Conservation (phyloP, 2,797 vertebrate genomes). For the Tympanoctomys barrerae region DNA sequence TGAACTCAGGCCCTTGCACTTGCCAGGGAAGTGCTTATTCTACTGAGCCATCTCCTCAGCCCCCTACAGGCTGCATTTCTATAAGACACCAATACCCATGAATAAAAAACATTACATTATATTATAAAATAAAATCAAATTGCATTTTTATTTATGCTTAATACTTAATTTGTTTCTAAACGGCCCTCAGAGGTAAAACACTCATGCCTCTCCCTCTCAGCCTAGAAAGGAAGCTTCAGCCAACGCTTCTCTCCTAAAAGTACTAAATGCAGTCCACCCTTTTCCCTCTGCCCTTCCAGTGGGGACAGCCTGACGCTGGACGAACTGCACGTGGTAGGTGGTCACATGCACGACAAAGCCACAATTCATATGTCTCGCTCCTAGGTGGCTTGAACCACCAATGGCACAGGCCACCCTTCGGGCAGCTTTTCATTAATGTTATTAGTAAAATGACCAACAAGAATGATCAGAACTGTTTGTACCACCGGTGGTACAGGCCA, state of each 20-base stretch:
- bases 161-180: constrained; percentile 37
- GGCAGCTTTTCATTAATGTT: not conserved
- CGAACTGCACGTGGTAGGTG: not conserved
- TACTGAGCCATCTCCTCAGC: too few species aligned
- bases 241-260: not conserved
- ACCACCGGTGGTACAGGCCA: not conserved
- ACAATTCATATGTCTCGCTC: not conserved
- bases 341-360: not conserved
- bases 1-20: too few species aligned
- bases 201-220: not conserved
- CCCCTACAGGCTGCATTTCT: not conserved
- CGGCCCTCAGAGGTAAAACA: constrained; percentile 15
- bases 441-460: not conserved
- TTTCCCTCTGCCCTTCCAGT: not conserved
- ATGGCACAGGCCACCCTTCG: not conserved
- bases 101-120: constrained; percentile 21
- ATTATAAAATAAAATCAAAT: constrained; percentile 33
- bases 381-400: not conserved
- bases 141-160: not conserved
- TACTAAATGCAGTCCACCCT: not conserved
- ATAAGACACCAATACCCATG: not conserved
- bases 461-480: not conserved
- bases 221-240: not conserved
- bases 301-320: not conserved
- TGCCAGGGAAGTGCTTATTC: too few species aligned